These are phyloP conservation scores for Brachyalestes nurse DNA, from an alignment of 2,797 vertebrate species.

Conservation along the genomic window DNA sequence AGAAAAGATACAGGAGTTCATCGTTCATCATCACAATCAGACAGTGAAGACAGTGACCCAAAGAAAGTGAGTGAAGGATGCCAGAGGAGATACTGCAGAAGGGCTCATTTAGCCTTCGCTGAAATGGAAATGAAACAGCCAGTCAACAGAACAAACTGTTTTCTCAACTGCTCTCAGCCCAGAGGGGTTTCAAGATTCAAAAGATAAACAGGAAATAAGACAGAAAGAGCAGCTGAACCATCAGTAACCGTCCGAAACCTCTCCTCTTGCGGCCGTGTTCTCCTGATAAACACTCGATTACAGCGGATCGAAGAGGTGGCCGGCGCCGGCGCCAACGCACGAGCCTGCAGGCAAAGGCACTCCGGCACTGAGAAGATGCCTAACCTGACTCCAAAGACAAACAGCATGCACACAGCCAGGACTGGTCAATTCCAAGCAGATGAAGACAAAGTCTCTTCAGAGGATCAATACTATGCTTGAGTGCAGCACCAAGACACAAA, in stretches of 20 bases:
- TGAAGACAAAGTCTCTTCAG: slow-evolving; percentile 23
- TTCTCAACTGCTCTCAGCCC: neutral
- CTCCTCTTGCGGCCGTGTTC: slow-evolving; percentile 11
- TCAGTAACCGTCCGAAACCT: neutral
- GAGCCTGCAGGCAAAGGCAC: slow-evolving; percentile 55
- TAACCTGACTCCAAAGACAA: slow-evolving; percentile 12
- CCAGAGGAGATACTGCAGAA: neutral
- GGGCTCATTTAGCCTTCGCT: neutral
- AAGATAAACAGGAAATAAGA: slow-evolving; percentile 20
- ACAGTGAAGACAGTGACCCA: no score
- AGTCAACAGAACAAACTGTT: neutral
- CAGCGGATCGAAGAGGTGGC: slow-evolving; percentile 24
- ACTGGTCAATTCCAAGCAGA: slow-evolving; percentile 40
- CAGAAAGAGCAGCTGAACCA: neutral
- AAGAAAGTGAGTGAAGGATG: neutral
- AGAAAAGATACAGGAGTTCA: neutral
- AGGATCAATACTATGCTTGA: slow-evolving; percentile 36
- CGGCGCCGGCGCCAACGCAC: slow-evolving; percentile 51
- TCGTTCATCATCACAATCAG: neutral
- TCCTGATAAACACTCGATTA: slow-evolving; percentile 46
- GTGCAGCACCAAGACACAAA: slow-evolving; percentile 10
- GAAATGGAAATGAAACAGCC: neutral
- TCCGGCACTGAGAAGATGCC: slow-evolving; percentile 5
- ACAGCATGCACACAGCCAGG: slow-evolving; percentile 22
- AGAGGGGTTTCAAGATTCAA: neutral